Evolutionary conservation across 2,797 vertebrate genomes (phyloP).

Genomic region (Trachops cirrhosus): DNA sequence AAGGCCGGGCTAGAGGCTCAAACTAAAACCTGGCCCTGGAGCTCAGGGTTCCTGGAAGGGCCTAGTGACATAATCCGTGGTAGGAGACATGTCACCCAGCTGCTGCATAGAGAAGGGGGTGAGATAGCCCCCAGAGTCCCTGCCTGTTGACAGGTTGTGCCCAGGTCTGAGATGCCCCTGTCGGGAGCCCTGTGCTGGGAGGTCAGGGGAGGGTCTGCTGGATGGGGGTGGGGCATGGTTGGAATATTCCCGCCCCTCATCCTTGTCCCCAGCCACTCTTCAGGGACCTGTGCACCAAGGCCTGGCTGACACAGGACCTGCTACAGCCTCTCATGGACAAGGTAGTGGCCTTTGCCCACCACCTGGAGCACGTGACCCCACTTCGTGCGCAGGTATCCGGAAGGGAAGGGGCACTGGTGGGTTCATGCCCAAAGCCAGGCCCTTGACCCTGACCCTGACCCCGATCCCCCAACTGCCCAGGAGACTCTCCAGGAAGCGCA

Average conservation of each 20-base stretch:
- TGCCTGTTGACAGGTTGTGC: neutral
- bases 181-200: accelerated
- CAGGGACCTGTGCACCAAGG: slow-evolving; percentile 87
- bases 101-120: accelerated
- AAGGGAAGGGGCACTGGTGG: accelerated
- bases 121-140: neutral
- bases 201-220: neutral
- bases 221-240: accelerated
- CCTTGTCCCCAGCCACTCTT: slow-evolving; percentile 78
- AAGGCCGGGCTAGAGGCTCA: neutral
- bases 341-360: slow-evolving; percentile 73
- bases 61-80: neutral
- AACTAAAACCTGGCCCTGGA: neutral
- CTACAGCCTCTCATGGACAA: slow-evolving; percentile 76
- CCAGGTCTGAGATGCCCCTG: neutral
- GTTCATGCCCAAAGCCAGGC: neutral
- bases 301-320: slow-evolving; percentile 85
- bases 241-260: accelerated
- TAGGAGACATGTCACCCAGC: neutral
- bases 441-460: neutral
- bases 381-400: slow-evolving; percentile 83
- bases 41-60: neutral
- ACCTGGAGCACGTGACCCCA: slow-evolving; percentile 83
- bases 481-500: slow-evolving; percentile 85
- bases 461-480: slow-evolving; percentile 73